Conservation (phyloP, 2,888 invertebrate species). For the Catocala fraxini region DNA sequence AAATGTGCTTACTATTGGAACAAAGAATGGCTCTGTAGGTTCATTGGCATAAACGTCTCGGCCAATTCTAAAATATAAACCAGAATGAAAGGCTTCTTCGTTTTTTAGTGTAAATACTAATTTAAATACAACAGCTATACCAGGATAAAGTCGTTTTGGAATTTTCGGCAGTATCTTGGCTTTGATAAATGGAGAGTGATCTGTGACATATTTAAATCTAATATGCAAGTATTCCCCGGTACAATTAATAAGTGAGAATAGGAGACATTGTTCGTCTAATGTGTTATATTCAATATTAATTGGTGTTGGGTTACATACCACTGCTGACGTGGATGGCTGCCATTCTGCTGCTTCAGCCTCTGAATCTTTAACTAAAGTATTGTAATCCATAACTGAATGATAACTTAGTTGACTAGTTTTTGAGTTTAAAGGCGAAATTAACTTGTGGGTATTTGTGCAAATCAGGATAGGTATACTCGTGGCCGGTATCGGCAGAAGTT, state of each 20-base stretch:
- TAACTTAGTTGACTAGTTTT: constrained; percentile 47
- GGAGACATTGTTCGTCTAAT: constrained; percentile 58
- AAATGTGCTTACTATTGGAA: constrained; percentile 65
- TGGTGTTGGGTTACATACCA: constrained; percentile 59
- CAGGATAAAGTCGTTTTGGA: constrained; percentile 68
- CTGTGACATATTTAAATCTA: constrained; percentile 64
- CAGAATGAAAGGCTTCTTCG: constrained; percentile 56
- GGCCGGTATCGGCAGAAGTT: not conserved
- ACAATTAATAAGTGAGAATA: constrained; percentile 68
- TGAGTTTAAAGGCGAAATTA: constrained; percentile 61
- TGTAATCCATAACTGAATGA: constrained; percentile 26
- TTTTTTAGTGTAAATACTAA: constrained; percentile 62
- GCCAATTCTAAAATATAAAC: constrained; percentile 68
- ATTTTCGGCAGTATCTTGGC: constrained; percentile 61
- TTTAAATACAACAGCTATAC: constrained; percentile 62
- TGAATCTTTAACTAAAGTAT: constrained; percentile 11
- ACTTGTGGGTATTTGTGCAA: constrained; percentile 66
- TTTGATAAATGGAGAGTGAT: constrained; percentile 57
- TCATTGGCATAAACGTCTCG: constrained; percentile 48
- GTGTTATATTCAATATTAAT: constrained; percentile 56
- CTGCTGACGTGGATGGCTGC: constrained; percentile 48
- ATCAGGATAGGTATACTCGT: constrained; percentile 56
- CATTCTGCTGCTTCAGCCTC: constrained; percentile 47
- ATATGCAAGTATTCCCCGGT: constrained; percentile 60
- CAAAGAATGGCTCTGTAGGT: constrained; percentile 57